phyloP scores from a whole-genome alignment of 1,140 invertebrate species.

The Drusus annulatus region DNA sequence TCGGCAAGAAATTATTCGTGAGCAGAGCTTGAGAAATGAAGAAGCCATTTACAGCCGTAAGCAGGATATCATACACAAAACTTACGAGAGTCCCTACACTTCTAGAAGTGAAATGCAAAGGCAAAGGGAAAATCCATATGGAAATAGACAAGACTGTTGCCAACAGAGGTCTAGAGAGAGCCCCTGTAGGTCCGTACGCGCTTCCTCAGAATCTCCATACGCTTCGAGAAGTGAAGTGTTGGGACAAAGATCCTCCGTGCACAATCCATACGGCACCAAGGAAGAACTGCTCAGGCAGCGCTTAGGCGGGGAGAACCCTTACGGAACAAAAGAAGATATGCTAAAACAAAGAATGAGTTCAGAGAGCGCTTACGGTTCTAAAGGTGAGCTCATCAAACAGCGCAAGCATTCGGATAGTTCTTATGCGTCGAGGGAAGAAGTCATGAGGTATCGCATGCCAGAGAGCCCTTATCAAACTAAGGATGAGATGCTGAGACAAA shows the following conservation, averaged over 20 bases:
- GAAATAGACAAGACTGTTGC: slow-evolving; percentile 44
- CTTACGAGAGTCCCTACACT: slow-evolving; percentile 57
- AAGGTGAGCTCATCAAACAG: slow-evolving; percentile 50
- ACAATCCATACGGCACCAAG: slow-evolving; percentile 69
- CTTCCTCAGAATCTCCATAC: slow-evolving; percentile 59
- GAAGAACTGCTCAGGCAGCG: slow-evolving; percentile 68
- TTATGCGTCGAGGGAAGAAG: slow-evolving; percentile 69
- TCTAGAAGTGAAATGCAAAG: slow-evolving; percentile 56
- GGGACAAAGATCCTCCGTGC: slow-evolving; percentile 62
- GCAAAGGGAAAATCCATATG: slow-evolving; percentile 31
- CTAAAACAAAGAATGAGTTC: slow-evolving; percentile 33
- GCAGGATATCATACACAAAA: slow-evolving; percentile 23
- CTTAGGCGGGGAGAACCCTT: slow-evolving; percentile 66
- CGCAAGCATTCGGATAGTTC: slow-evolving; percentile 65
- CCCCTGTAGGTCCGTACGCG: slow-evolving; percentile 38
- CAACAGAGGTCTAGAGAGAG: slow-evolving; percentile 28
- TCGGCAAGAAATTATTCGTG: slow-evolving; percentile 52
- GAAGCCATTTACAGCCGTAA: slow-evolving; percentile 4
- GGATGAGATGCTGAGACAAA: slow-evolving; percentile 65
- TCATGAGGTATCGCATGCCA: slow-evolving; percentile 66
- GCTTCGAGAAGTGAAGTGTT: slow-evolving; percentile 33
- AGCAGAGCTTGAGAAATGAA: slow-evolving; percentile 27
- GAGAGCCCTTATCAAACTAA: slow-evolving; percentile 70
- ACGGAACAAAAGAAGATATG: slow-evolving; percentile 70
- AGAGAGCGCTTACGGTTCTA: slow-evolving; percentile 36